A percentile compares a stretch with the other conserved stretches of the same genome.
phyloP scores from a whole-genome alignment of 23 tunicate species.

The Aplidium turbinatum region DNA sequence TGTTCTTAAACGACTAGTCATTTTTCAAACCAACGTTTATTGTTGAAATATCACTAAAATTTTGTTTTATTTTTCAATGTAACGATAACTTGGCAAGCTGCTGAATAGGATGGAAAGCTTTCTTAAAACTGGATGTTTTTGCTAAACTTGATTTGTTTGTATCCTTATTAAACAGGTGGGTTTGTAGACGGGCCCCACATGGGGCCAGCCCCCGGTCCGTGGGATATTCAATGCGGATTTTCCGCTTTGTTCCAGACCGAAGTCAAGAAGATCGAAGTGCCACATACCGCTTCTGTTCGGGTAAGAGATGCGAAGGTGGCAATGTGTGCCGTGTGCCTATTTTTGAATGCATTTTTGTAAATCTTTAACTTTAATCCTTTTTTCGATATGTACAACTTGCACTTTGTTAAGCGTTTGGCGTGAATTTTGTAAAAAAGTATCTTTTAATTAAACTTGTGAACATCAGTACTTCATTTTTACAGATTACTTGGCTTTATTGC shows the following conservation, averaged over 20 bases:
- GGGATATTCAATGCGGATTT: conserved; percentile 60
- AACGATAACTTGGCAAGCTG: too few species aligned
- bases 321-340: too few species aligned
- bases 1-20: too few species aligned
- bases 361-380: too few species aligned
- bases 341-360: too few species aligned
- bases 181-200: conserved; percentile 78
- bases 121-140: not conserved
- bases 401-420: not conserved
- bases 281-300: conserved; percentile 77
- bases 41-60: too few species aligned
- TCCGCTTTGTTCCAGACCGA: conserved; percentile 57
- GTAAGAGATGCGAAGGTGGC: conserved; percentile 13
- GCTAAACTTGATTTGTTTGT: not conserved
- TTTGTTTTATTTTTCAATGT: too few species aligned
- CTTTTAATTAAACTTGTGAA: too few species aligned
- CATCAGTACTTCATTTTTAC: too few species aligned
- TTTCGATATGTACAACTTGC: too few species aligned
- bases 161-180: conserved; percentile 72
- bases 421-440: not conserved
- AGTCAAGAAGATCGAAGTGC: conserved; percentile 61
- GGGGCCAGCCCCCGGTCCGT: conserved; percentile 88
- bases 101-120: not conserved
- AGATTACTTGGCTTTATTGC: too few species aligned
- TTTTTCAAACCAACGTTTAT: too few species aligned